Base-by-base conservation (phyloP, 92 coral and sea anemone genomes). In the Galaxea fascicularis region DNA sequence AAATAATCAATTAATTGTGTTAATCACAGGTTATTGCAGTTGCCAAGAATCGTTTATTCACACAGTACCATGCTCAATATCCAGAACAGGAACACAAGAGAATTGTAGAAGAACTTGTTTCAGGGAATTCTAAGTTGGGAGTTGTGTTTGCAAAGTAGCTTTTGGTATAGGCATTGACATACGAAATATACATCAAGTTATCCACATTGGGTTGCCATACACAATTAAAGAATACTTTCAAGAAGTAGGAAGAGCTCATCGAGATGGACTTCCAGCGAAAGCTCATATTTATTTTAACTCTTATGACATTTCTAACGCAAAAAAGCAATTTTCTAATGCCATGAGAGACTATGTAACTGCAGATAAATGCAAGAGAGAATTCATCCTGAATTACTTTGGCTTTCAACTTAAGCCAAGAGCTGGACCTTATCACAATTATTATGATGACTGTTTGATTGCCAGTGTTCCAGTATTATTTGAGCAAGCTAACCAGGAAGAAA, bases 81-180 rank as follows among this genome's bases (percentile, higher is more conserved):
- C 91, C 90, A 20, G 72, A 62, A 16, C 85, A 70, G 44, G 57
- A 86, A 20, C 90, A 86, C 31, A 46, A 66, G 10, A 57, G 68
- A 52, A 82, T 92, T 20, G 65, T 87, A 22, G 54, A 67, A 12
- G 65, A 80, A 17, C 69, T 92, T 41, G 41, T 21, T 44, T n/a
- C 60, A 24, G 29, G 64, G 21, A 68, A 65, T 45, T 76, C 90
- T 10, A 65, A 59, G 51, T 62, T 68, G 3, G 54, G 88, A 30
- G 54, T 92, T 7, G 84, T 92, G 14, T 44, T 92, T 79, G 88
- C 92, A 15, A 88, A 35, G 79, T 83, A 74, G 92, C 92, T 2
- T 77, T 91, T 21, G 92, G 90, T 25, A 88, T 88, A 82, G 94
- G 92, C 8, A 65, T 88, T 7, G 75, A 91, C 65, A 46, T 83